phyloP scores from a whole-genome alignment of 1,140 invertebrate species.

The Mesaphorura yosii region DNA sequence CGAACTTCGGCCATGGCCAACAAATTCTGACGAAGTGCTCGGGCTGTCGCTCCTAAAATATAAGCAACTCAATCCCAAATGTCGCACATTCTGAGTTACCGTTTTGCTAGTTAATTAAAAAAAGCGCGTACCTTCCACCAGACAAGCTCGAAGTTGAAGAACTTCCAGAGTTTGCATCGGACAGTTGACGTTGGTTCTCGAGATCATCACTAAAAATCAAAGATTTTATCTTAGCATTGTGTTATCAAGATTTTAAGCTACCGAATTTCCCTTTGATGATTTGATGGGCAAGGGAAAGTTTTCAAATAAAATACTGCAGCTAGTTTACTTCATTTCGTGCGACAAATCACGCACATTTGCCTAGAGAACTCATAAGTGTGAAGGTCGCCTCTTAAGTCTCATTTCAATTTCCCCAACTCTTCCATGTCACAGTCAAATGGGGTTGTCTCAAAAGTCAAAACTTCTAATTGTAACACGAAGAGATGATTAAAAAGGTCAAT shows the following conservation, averaged over 20 bases:
- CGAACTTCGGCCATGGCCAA: constrained; percentile 32
- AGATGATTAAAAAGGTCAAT: no score
- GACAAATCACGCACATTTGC: no score
- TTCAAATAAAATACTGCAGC: no score
- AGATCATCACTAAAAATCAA: not conserved
- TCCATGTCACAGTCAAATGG: no score
- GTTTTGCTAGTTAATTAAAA: not conserved
- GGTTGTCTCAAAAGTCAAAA: no score
- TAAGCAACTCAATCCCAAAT: constrained; percentile 5
- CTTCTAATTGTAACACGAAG: no score
- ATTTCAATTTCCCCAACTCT: no score
- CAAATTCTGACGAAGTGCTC: constrained; percentile 44
- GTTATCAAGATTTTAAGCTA: not conserved
- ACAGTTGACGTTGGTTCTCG: not conserved
- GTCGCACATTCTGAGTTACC: not conserved
- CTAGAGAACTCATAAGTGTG: no score
- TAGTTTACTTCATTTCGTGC: no score
- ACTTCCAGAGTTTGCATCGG: not conserved
- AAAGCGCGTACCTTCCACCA: not conserved
- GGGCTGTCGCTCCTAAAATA: constrained; percentile 57
- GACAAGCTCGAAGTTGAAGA: not conserved
- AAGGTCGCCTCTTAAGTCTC: no score
- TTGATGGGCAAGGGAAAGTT: not conserved
- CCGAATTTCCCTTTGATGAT: not conserved
- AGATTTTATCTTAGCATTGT: no score